Base-by-base conservation (phyloP, 2,113 vertebrate species). In the Ondatra zibethicus region DNA sequence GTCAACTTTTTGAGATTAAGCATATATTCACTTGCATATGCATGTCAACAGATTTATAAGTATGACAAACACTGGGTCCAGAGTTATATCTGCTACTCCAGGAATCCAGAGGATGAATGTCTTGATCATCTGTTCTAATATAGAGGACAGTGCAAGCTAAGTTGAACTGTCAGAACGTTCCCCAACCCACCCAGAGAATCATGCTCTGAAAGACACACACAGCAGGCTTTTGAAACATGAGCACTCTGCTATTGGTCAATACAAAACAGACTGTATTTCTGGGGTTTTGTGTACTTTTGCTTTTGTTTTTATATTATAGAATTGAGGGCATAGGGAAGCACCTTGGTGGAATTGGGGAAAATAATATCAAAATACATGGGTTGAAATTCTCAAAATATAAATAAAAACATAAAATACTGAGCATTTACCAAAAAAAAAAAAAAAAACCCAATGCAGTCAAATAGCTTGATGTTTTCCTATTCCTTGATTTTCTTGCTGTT, bases 161-260 rank as follows among this genome's bases (percentile, higher is more conserved):
- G 11, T 11, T 82, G 9, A 92, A 10, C n/a, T 50, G 21, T 47
- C 5, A 88, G 33, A 68, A 14, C 50, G 50, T 86, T 4, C 31
- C 39, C 8, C 7, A 45, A 66, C 4, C 55, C 12, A 75, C 16
- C 27, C 7, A 17, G 1, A 50, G 1, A 3, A 0, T 50, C 9
- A 70, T 14, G 45, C 2, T 27, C 13, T 25, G 21, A 72, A 33
- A 90, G 14, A 73, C 7, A n/a, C 14, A 31, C 7, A 89, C 13
- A 68, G 70, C n/a, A 1, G 84, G 4, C 7, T 63, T 91, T 65
- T 45, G 31, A 84, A 96, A 76, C 7, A 66, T 33, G 61, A 33
- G 42, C 6, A 2, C 31, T 66, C 42, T 47, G 16, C 17, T 47
- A 47, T 61, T 42, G 13, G 12, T 61, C 13, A 42, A 9, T 84